Evolutionary conservation across 2,113 vertebrate species (phyloP), one percentile per base, ranked within the genome.

Genomic region (Hylia prasina): DNA sequence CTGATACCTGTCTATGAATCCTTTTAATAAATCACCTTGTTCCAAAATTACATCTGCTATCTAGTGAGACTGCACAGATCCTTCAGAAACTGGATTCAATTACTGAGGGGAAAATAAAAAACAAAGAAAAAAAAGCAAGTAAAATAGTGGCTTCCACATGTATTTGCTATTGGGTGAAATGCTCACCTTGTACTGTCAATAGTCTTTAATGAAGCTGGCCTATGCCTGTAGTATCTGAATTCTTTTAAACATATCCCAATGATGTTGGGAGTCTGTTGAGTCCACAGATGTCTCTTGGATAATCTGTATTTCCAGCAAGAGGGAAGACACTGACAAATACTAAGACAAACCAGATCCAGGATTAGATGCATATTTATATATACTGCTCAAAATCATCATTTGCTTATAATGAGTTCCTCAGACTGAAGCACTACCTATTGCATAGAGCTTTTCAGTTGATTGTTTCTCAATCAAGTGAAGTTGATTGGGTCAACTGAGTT

Each of bases 181-280:
- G n/a, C 17, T 85, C 22, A 31, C 22, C 10, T 10, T 39, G 17
- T 47, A 35, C 5, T 42, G 24, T 69, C 54, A 92, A 8, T 24
- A 11, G 31, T 45, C 11, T 76, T 80, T n/a, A 64, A 18, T 44
- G 39, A 61, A 76, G 39, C 76, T 37, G 21, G 10, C n/a, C 25
- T 65, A 4, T 66, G 27, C 23, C 48, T 70, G 4, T 11, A 75
- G 16, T 23, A 18, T 42, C 45, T 72, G 21, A 70, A 61, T 65
- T 50, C 30, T 56, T 42, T 63, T 65, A 8, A 2, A 15, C 35
- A 5, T 13, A 24, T 65, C 54, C 30, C 10, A 3, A 16, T 9
- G 1, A 23, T 31, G 8, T 19, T 39, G 1, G 2, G 39, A 70
- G 9, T 0, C 0, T 27, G 35, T 61, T 71, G 33, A 78, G 44